Conservation (phyloP, 1,140 invertebrate genomes). For the Pemphigus obesinymphae region DNA sequence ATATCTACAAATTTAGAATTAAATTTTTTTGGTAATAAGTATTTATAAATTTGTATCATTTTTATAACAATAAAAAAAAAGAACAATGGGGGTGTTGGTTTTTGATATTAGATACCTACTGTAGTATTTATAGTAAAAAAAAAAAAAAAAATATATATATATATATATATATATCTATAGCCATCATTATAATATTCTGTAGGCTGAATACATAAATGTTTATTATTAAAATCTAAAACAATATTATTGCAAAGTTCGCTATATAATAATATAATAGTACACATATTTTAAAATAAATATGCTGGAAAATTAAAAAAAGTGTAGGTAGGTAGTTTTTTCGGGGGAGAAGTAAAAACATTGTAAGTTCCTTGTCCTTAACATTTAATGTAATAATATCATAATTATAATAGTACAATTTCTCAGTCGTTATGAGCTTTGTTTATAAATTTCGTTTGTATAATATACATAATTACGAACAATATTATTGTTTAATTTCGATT, state of each 20-base stretch:
- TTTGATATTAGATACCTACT: conserved; percentile 8
- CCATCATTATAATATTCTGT: conserved; percentile 19
- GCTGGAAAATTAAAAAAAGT: not conserved
- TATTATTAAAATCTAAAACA: conserved; percentile 4
- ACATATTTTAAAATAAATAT: conserved; percentile 1
- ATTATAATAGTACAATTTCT: conserved; percentile 21
- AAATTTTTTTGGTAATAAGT: conserved; percentile 15
- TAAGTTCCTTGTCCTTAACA: conserved; percentile 15
- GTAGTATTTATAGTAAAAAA: not conserved
- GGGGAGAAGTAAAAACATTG: not conserved
- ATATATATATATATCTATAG: not conserved
- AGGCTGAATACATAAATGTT: not conserved
- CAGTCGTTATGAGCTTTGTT: conserved; percentile 35
- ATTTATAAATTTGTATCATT: conserved; percentile 20
- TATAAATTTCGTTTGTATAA: not conserved
- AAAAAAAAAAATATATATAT: no score
- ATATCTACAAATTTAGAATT: conserved; percentile 35
- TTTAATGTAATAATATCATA: not conserved
- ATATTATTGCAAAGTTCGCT: conserved; percentile 27
- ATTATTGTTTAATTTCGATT: not conserved
- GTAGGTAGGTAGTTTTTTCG: not conserved
- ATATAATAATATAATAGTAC: not conserved
- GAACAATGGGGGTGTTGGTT: not conserved
- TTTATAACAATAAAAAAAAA: conserved; percentile 15
- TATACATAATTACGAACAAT: conserved; percentile 9